Percentiles rank a stretch among this genome's conserved stretches.
These are phyloP conservation scores for Anolis carolinensis DNA, from an alignment of 2,113 vertebrate genomes.

Conservation along the genomic window DNA sequence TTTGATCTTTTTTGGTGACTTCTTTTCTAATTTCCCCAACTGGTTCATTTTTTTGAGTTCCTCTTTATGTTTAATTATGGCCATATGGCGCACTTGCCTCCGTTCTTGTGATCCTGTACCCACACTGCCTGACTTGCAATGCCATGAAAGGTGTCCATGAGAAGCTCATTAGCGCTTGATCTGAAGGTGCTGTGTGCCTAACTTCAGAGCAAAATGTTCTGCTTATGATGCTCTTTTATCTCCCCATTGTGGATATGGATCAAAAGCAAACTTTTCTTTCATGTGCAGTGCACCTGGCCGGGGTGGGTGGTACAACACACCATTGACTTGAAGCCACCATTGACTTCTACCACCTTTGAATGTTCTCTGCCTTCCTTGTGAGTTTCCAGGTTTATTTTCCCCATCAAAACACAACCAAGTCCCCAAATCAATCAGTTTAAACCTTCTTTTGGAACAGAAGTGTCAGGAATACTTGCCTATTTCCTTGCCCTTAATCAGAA, in stretches of 20 bases:
- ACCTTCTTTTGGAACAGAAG: too few species aligned
- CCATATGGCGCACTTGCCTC: not conserved
- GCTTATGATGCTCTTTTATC: not conserved
- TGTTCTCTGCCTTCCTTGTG: not conserved
- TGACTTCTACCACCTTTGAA: not conserved
- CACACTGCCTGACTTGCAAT: not conserved
- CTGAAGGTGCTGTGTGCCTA: conserved; percentile 16
- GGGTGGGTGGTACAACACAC: not conserved
- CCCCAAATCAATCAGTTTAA: too few species aligned
- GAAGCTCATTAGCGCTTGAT: not conserved
- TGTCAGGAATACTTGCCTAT: too few species aligned
- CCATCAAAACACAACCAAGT: not conserved
- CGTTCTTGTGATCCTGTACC: not conserved
- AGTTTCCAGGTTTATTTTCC: not conserved
- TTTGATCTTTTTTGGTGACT: not conserved
- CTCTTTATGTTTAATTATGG: not conserved
- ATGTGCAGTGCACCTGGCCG: not conserved
- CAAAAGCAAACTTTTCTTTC: accelerated
- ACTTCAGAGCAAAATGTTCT: not conserved
- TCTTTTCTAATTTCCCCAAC: not conserved
- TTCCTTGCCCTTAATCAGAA: too few species aligned
- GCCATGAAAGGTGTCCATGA: not conserved
- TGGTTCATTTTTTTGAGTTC: not conserved
- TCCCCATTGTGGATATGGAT: not conserved
- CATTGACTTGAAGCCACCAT: not conserved